A percentile compares a stretch with the other conserved stretches of the same genome.
Evolutionary conservation across 2,888 invertebrate species (phyloP).

Genomic region (Syritta pipiens): DNA sequence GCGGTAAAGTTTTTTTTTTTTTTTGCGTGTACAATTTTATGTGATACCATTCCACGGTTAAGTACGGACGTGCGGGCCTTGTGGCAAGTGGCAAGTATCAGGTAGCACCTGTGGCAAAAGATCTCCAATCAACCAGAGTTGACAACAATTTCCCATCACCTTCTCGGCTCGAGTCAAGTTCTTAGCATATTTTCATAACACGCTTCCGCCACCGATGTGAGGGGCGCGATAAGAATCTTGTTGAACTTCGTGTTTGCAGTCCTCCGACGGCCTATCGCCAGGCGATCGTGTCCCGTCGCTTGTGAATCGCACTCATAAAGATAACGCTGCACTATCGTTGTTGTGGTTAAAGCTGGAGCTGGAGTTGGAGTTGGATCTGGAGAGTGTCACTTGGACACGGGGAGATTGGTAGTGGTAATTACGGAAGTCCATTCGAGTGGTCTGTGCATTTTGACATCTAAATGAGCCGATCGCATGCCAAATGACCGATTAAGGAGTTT

Average conservation of each 20-base stretch:
- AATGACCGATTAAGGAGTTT: constrained; percentile 40
- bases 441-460: constrained; percentile 52
- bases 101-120: constrained; percentile 38
- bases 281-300: constrained; percentile 49
- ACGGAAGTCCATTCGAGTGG: constrained; percentile 51
- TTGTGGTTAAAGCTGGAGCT: too few relatives aligned
- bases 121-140: constrained; percentile 29
- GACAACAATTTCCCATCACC: constrained; percentile 52
- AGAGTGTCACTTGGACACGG: constrained; percentile 39
- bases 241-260: constrained; percentile 49
- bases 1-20: constrained; percentile 48
- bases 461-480: constrained; percentile 64
- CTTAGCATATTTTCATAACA: constrained; percentile 62
- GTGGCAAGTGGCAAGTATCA: constrained; percentile 6
- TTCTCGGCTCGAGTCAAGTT: constrained; percentile 32
- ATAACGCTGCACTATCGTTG: constrained; percentile 39
- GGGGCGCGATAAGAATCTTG: constrained; percentile 54
- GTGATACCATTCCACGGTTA: constrained; percentile 57
- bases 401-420: constrained; percentile 45
- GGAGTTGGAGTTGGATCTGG: too few relatives aligned
- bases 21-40: constrained; percentile 45
- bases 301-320: constrained; percentile 56
- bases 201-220: constrained; percentile 48
- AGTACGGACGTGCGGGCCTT: too few relatives aligned
- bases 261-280: constrained; percentile 48